Evolutionary conservation across 2,113 vertebrate species (phyloP).

Genomic region (Clupea harengus): DNA sequence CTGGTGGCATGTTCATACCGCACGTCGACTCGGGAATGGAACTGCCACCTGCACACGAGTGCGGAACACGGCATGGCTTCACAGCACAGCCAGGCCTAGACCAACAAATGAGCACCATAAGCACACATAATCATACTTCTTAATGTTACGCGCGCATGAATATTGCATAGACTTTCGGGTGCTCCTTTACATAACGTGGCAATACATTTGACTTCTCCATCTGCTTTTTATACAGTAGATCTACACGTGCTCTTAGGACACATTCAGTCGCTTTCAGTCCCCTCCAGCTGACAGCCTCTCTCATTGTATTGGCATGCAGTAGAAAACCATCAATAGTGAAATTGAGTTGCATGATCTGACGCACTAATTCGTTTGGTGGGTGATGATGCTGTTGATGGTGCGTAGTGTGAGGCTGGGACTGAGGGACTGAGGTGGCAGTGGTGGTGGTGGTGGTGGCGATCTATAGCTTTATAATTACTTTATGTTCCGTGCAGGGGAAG

Average conservation of each 20-base stretch:
- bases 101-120: background rate
- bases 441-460: conserved; percentile 32
- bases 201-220: background rate
- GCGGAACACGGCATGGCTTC: background rate
- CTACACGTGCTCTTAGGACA: background rate
- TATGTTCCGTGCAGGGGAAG: conserved; percentile 44
- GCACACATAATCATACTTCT: background rate
- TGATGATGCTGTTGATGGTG: background rate
- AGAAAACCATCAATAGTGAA: conserved; percentile 44
- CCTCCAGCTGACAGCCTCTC: conserved; percentile 29
- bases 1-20: background rate
- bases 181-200: background rate
- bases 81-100: background rate
- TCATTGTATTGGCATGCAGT: conserved; percentile 50
- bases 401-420: background rate
- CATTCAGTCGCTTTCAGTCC: conserved; percentile 40
- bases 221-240: background rate
- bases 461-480: conserved; percentile 63
- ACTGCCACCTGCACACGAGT: background rate
- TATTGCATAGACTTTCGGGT: background rate
- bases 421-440: background rate
- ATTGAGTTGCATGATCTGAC: conserved; percentile 23
- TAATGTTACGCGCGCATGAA: background rate
- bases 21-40: background rate
- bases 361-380: background rate